Conservation (phyloP, 2,888 invertebrate species). For the Hemaris fuciformis region DNA sequence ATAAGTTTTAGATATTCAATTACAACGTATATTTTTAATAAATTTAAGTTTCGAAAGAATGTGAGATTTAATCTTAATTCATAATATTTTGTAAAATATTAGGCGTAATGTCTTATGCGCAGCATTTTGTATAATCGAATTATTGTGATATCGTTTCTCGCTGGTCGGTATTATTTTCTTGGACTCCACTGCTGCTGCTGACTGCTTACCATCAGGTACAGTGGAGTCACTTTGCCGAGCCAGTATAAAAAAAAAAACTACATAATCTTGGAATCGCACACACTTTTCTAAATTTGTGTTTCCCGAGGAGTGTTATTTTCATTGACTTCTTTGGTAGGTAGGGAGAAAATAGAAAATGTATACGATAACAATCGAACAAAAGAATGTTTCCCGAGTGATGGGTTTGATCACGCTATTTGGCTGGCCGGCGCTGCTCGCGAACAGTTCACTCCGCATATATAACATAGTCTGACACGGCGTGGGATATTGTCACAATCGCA, state of each 20-base stretch:
- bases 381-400: background rate
- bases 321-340: background rate
- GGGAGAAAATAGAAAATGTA: background rate
- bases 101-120: background rate
- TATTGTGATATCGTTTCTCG: too few relatives aligned
- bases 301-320: background rate
- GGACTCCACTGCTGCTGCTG: too few relatives aligned
- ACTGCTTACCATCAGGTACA: too few relatives aligned
- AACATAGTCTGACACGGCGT: slow-evolving; percentile 11
- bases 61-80: background rate
- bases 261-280: background rate
- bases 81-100: background rate
- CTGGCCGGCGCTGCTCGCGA: slow-evolving; percentile 5
- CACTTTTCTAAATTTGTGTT: background rate
- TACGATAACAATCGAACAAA: background rate
- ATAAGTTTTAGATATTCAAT: too few relatives aligned
- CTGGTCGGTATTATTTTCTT: too few relatives aligned
- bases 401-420: slow-evolving; percentile 5
- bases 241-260: too few relatives aligned
- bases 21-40: too few relatives aligned
- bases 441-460: background rate
- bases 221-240: too few relatives aligned
- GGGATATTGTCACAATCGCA: slow-evolving; percentile 33
- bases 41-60: too few relatives aligned
- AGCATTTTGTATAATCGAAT: background rate